These are phyloP conservation scores for Montipora capitata DNA, from an alignment of 92 coral and sea anemone species.

Conservation along the genomic window DNA sequence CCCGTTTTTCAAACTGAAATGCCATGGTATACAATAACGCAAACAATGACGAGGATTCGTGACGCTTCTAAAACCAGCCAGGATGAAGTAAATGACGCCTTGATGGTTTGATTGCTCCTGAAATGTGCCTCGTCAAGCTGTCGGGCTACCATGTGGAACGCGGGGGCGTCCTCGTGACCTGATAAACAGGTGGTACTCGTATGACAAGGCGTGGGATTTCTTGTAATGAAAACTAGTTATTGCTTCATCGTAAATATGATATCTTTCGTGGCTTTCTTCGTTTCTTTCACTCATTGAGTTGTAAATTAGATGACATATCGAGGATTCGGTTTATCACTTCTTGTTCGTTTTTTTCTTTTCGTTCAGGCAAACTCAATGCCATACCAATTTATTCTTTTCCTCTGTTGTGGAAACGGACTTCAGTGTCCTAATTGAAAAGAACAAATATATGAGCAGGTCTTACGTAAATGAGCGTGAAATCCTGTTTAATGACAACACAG, in stretches of 20 bases:
- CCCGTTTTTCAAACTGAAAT: no score
- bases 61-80: background rate
- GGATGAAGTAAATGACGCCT: background rate
- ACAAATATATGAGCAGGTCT: background rate
- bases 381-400: background rate
- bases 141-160: conserved; percentile 15
- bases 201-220: background rate
- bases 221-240: background rate
- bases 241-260: background rate
- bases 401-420: background rate
- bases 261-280: background rate
- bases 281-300: background rate
- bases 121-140: conserved; percentile 1
- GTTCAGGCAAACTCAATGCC: background rate
- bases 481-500: background rate
- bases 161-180: conserved; percentile 27
- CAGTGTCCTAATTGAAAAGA: background rate
- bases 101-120: background rate
- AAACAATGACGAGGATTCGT: no score
- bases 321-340: background rate
- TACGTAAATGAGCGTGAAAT: background rate
- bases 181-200: conserved; percentile 14
- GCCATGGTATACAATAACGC: no score
- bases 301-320: background rate
- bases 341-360: background rate